Evolutionary conservation across 2,797 vertebrate species (phyloP), one percentile per base, ranked within the genome.

Genomic region (Gymnodraco acuticeps): DNA sequence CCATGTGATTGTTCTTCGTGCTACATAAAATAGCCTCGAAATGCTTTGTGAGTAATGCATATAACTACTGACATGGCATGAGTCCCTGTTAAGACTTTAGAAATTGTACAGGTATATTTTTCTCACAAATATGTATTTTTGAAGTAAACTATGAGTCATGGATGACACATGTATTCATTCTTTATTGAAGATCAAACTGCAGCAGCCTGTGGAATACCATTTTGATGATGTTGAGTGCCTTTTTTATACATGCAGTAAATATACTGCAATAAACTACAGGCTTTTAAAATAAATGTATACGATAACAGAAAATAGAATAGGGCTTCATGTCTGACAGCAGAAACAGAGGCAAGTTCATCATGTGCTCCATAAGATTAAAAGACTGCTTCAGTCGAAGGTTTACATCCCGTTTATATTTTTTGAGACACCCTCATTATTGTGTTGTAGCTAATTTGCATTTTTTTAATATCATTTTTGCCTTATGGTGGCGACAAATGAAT

Each of bases 131-230:
- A 27, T 5, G 4, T 27, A 27, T 27, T 27, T 27, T 27, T 46
- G 10, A 8, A 4, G 47, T 38, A 13, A 48, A 64, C 38, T 41
- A 51, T 12, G 5, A 47, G 43, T 17, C 43, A 50, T 27, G 53
- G 15, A 27, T 61, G 43, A 62, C 27, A 27, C 5, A 59, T 20
- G 20, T 23, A 23, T 23, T 65, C 5, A 9, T 27, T 27, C 19
- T 59, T 69, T 59, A 69, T 50, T 69, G 10, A 54, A 53, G 43
- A 27, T 54, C 64, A 54, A 27, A 66, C 50, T 23, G 8, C 58
- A 16, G 41, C 15, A 20, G n/a, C 0, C 12, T 20, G 41, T 56
- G 23, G 33, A 64, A 51, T 20, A 50, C 58, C 0, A 65, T 27
- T n/a, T 5, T 14, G 38, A 42, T 42, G 42, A 45, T 45, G 51